phyloP scores from a whole-genome alignment of 2,888 invertebrate genomes.

The Mythimna pallens region DNA sequence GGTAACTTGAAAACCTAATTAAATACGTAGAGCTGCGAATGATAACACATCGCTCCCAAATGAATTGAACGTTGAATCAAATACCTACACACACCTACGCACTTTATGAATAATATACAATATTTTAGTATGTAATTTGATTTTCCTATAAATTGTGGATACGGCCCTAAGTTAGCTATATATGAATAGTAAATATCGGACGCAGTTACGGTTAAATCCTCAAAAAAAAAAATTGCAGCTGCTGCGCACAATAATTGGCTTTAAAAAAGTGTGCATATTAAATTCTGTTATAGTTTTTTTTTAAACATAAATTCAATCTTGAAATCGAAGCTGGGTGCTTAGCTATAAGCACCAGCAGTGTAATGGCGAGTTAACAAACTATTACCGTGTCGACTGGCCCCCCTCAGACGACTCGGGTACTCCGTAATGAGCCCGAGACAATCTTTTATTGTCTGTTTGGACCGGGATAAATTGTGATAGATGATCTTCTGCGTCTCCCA shows the following conservation, averaged over 20 bases:
- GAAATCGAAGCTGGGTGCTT: slow-evolving; percentile 1
- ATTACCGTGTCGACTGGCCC: slow-evolving; percentile 64
- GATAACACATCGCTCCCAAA: slow-evolving; percentile 39
- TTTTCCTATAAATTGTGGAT: slow-evolving; percentile 8
- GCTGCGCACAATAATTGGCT: slow-evolving; percentile 19
- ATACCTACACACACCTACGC: slow-evolving; percentile 5
- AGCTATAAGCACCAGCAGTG: slow-evolving; percentile 25
- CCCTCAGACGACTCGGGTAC: slow-evolving; percentile 70
- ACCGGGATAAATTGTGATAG: slow-evolving; percentile 87
- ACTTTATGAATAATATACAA: slow-evolving; percentile 1
- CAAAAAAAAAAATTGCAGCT: slow-evolving; percentile 12
- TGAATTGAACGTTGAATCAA: slow-evolving; percentile 25
- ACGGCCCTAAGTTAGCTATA: background rate
- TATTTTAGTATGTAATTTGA: slow-evolving; percentile 16
- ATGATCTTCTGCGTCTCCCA: slow-evolving; percentile 81
- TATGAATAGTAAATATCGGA: background rate
- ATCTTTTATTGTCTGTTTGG: slow-evolving; percentile 86
- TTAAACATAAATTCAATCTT: slow-evolving; percentile 15
- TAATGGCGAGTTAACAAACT: slow-evolving; percentile 80
- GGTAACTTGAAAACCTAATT: slow-evolving; percentile 55
- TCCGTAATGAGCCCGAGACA: slow-evolving; percentile 82
- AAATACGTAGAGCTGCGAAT: slow-evolving; percentile 39
- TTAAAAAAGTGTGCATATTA: slow-evolving; percentile 22
- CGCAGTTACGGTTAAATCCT: slow-evolving; percentile 22
- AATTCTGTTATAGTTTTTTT: slow-evolving; percentile 20